These are phyloP conservation scores for Caenorhabditis sp. DNA, from an alignment of 2,888 invertebrate genomes.

Conservation along the genomic window DNA sequence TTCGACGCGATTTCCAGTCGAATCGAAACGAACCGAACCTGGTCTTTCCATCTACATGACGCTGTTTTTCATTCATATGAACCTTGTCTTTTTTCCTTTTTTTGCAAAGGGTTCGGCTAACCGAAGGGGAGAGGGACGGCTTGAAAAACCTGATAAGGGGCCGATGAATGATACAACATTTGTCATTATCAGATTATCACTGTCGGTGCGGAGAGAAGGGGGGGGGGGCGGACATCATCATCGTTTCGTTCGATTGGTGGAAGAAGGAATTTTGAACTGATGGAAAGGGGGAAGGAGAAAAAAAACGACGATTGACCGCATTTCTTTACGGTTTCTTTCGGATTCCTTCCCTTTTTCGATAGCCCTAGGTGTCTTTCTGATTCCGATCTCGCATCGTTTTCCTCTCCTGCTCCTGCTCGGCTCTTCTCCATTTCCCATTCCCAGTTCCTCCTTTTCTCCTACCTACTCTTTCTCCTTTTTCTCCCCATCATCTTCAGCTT, in stretches of 20 bases:
- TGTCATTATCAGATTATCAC: neutral
- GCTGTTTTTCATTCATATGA: slow-evolving; percentile 7
- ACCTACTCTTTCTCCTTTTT: too few relatives aligned
- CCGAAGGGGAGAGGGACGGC: too few relatives aligned
- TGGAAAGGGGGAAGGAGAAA: too few relatives aligned
- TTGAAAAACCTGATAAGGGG: slow-evolving; percentile 8
- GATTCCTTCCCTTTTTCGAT: too few relatives aligned
- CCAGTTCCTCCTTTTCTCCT: too few relatives aligned
- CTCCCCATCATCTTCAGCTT: too few relatives aligned
- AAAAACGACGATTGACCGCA: slow-evolving; percentile 22
- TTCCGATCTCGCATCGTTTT: too few relatives aligned
- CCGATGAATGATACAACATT: slow-evolving; percentile 3
- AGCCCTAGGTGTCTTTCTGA: too few relatives aligned
- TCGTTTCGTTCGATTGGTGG: neutral
- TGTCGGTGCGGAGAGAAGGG: too few relatives aligned
- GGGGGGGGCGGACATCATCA: too few relatives aligned
- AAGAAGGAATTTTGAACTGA: neutral
- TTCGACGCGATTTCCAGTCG: slow-evolving; percentile 20
- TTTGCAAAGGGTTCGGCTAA: neutral
- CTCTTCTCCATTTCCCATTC: neutral
- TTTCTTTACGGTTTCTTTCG: neutral
- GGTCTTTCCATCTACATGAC: neutral
- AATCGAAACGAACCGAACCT: too few relatives aligned
- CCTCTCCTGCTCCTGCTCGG: too few relatives aligned
- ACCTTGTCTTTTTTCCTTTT: slow-evolving; percentile 10